These are phyloP conservation scores for Denticeps clupeoides DNA, from an alignment of 2,797 vertebrate species.

Conservation along the genomic window DNA sequence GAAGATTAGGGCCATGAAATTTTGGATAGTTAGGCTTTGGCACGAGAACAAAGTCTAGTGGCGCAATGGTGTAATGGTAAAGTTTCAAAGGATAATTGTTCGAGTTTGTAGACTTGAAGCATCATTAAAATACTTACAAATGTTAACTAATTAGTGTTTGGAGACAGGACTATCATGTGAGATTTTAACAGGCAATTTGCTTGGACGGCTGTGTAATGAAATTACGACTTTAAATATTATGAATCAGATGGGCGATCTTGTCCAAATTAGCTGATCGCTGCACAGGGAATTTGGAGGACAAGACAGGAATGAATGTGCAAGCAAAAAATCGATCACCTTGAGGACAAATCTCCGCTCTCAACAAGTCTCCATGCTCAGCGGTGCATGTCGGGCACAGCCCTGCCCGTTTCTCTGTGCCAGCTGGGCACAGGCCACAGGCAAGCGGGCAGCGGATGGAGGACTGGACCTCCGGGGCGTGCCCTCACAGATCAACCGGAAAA, in stretches of 20 bases:
- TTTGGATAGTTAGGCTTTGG: slow-evolving; percentile 31
- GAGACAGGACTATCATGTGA: background rate
- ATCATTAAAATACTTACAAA: no score
- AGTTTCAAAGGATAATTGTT: no score
- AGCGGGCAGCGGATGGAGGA: slow-evolving; percentile 43
- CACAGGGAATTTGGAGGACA: background rate
- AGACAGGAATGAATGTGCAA: background rate
- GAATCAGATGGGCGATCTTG: background rate
- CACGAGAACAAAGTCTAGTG: slow-evolving; percentile 17
- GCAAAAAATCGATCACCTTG: slow-evolving; percentile 34
- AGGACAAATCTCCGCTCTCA: slow-evolving; percentile 45
- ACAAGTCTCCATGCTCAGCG: slow-evolving; percentile 42
- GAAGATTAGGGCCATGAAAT: background rate
- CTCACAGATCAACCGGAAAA: slow-evolving; percentile 27
- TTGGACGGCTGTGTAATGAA: slow-evolving; percentile 1
- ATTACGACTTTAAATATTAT: background rate
- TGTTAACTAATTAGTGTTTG: background rate
- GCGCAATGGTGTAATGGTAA: no score
- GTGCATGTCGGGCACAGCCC: slow-evolving; percentile 35
- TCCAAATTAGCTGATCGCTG: background rate
- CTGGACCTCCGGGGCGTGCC: slow-evolving; percentile 44
- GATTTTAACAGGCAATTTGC: slow-evolving; percentile 1
- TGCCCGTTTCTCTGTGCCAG: slow-evolving; percentile 45
- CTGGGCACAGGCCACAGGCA: slow-evolving; percentile 49
- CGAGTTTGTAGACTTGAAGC: no score